phyloP scores from a whole-genome alignment of 2,797 vertebrate species.

The Acanthurus tractus region DNA sequence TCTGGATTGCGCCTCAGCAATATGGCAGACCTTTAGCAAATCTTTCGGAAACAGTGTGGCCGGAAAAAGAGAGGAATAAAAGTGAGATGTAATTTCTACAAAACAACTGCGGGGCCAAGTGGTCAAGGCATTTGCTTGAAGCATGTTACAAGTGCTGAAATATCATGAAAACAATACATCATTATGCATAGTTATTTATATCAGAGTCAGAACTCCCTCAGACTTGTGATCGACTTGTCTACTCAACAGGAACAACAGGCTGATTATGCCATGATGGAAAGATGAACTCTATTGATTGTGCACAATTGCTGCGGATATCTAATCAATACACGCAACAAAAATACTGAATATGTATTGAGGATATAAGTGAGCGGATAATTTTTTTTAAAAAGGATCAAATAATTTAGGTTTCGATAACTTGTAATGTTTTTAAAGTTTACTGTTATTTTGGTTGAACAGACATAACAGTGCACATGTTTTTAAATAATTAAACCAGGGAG shows the following conservation, averaged over 20 bases:
- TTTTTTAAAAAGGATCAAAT: constrained; percentile 11
- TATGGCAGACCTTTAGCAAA: constrained; percentile 90
- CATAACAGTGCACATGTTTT: constrained; percentile 31
- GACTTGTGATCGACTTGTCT: constrained; percentile 35
- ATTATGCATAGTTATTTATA: constrained; percentile 52
- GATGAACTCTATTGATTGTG: constrained; percentile 46
- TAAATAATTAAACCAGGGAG: constrained; percentile 51
- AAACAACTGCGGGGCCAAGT: constrained; percentile 75
- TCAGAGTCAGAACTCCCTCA: constrained; percentile 12
- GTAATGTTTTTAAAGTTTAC: background rate
- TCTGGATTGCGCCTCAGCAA: constrained; percentile 89
- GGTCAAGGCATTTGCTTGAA: constrained; percentile 74
- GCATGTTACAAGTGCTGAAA: constrained; percentile 64
- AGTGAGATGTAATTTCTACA: constrained; percentile 76
- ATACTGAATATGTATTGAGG: constrained; percentile 25
- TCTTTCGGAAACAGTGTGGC: constrained; percentile 80
- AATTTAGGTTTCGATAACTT: constrained; percentile 15
- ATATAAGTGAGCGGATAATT: background rate
- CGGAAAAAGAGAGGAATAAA: constrained; percentile 43
- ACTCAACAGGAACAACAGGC: constrained; percentile 35
- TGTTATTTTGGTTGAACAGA: constrained; percentile 27
- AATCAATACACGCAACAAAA: constrained; percentile 36
- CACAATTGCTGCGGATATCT: constrained; percentile 34
- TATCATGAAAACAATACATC: constrained; percentile 69
- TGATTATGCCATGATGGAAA: constrained; percentile 46